phyloP scores from a whole-genome alignment of 2,888 invertebrate genomes.

The Podabrus alpinus region DNA sequence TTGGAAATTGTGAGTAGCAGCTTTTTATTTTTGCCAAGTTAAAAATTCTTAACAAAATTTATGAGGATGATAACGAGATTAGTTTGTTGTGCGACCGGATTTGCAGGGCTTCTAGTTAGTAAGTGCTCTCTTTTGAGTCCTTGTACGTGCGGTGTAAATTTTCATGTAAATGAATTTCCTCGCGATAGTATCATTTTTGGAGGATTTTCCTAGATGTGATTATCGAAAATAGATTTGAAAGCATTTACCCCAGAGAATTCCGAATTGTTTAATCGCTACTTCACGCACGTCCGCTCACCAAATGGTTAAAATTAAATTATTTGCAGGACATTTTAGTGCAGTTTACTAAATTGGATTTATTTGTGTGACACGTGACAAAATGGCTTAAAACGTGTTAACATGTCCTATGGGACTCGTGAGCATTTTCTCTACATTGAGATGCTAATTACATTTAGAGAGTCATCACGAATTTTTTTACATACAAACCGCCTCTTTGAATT shows the following conservation, averaged over 20 bases:
- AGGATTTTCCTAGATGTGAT: conserved; percentile 3
- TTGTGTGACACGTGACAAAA: conserved; percentile 28
- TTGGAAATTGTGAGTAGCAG: conserved; percentile 5
- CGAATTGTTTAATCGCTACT: conserved; percentile 25
- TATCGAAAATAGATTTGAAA: conserved; percentile 12
- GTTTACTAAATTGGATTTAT: conserved; percentile 30
- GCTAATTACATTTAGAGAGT: not conserved
- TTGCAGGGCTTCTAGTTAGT: conserved; percentile 15
- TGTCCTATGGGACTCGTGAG: conserved; percentile 18
- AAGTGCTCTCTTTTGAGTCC: not conserved
- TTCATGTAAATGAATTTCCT: not conserved
- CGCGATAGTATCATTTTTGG: not conserved
- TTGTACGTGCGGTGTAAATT: not conserved
- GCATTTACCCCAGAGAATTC: conserved; percentile 10
- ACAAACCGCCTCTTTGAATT: not conserved
- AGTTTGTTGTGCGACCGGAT: conserved; percentile 14
- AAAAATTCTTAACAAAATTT: conserved; percentile 1
- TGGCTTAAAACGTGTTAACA: conserved; percentile 15
- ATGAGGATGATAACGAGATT: conserved; percentile 14
- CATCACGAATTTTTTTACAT: not conserved
- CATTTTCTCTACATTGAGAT: conserved; percentile 3
- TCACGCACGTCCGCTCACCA: conserved; percentile 21
- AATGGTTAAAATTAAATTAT: conserved; percentile 29
- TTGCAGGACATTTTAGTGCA: conserved; percentile 32
- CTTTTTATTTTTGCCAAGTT: not conserved